phyloP scores from a whole-genome alignment of 2,888 invertebrate genomes.

The Pteria penguin region DNA sequence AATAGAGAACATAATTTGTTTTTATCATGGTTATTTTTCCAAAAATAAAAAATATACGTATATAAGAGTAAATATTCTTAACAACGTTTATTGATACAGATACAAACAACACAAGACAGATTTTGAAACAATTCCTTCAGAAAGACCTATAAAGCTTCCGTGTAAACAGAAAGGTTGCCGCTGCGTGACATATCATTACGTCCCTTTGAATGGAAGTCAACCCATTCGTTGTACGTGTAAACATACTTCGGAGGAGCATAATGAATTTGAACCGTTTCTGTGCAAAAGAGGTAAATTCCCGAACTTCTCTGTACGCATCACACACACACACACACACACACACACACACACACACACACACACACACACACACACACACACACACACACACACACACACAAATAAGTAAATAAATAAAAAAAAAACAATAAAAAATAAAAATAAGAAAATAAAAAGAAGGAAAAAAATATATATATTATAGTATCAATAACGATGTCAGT shows the following conservation, averaged over 20 bases:
- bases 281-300: constrained; percentile 77
- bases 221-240: constrained; percentile 79
- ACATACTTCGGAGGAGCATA: constrained; percentile 77
- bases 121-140: constrained; percentile 72
- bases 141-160: constrained; percentile 72
- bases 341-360: neutral
- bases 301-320: no score
- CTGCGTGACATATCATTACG: constrained; percentile 76
- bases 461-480: no score
- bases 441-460: no score
- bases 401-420: neutral
- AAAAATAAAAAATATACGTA: neutral
- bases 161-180: constrained; percentile 75
- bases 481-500: no score
- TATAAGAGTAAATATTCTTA: neutral
- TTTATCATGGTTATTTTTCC: neutral
- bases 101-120: constrained; percentile 79
- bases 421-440: no score
- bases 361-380: neutral
- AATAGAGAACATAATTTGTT: neutral
- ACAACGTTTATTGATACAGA: constrained; percentile 61
- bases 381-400: neutral
- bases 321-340: neutral
- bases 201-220: constrained; percentile 77
- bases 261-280: constrained; percentile 70